Evolutionary conservation across 2,113 vertebrate species (phyloP), one percentile per base, ranked within the genome.

Genomic region (Cranoglanis bouderius): DNA sequence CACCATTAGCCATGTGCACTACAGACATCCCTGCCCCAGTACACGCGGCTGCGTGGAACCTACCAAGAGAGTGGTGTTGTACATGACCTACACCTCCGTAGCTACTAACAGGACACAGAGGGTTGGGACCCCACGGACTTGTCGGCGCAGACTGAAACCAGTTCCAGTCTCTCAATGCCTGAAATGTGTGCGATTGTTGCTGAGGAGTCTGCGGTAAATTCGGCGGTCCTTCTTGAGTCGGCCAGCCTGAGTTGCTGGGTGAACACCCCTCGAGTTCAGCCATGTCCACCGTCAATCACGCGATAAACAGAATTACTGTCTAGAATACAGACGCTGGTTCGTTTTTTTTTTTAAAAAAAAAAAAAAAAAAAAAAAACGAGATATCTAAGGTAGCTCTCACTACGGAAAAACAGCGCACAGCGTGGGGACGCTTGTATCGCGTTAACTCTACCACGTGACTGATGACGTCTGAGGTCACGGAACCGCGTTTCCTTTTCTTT

Each of bases 211-310:
- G 93, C 40, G 87, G 91, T 61, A 91, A 84, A 0, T 75, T 9
- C 18, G 94, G 67, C 59, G 86, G 63, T 16, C 88, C 61, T 57
- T 38, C 84, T 4, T 88, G 81, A 18, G 92, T 59, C 1, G 94
- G 90, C 85, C 85, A 85, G 84, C 89, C 87, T 32, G 95, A 95
- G 87, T 92, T 90, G 81, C 95, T 94, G 0, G 94, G 88, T 16
- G 95, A 94, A 70, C 94, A 95, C 8, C 89, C 89, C n/a, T 89
- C 90, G 1, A 85, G 57, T 46, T 92, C 92, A 6, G 59, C 88
- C 95, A 95, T 96, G 3, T 59, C 35, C 38, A 82, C 21, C 35
- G 21, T 16, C 51, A 83, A 1, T 7, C 53, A 59, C n/a, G 49
- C 18, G n/a, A 38, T 57, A 24, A 32, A 82, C 49, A 81, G 2